phyloP scores from a whole-genome alignment of 2,113 vertebrate species.

The Malurus cyaneus region DNA sequence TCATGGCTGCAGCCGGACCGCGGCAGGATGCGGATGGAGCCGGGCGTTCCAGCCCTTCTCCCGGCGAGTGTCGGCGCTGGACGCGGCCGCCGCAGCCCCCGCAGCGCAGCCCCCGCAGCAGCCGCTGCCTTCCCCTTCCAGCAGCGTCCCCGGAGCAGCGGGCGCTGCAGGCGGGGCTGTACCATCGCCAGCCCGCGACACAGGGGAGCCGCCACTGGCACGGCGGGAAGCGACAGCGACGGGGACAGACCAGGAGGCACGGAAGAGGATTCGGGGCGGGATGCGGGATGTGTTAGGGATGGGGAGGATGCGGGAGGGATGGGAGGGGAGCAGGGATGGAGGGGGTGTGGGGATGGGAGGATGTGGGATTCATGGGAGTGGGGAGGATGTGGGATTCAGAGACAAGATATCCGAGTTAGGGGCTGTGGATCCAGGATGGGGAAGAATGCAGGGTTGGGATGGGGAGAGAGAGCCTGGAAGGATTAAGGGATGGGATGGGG shows the following conservation, averaged over 20 bases:
- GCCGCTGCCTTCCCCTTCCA: slow-evolving; percentile 65
- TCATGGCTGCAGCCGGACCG: slow-evolving; percentile 77
- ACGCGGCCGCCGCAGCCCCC: not conserved
- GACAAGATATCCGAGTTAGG: too few species aligned
- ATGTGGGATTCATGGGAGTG: too few species aligned
- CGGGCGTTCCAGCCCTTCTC: not conserved
- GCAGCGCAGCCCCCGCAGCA: not conserved
- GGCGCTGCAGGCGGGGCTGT: slow-evolving; percentile 49
- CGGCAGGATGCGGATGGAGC: not conserved
- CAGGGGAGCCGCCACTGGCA: not conserved
- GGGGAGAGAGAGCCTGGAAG: not conserved
- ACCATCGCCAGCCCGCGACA: slow-evolving; percentile 55
- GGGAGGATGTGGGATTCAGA: too few species aligned
- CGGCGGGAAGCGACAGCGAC: not conserved
- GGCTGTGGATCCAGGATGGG: not conserved
- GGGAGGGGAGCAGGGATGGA: not conserved
- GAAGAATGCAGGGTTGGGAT: not conserved
- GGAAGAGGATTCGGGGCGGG: not conserved
- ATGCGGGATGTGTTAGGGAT: too few species aligned
- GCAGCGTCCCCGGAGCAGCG: slow-evolving; percentile 66
- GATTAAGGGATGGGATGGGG: not conserved
- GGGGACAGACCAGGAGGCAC: not conserved
- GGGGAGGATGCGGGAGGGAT: too few species aligned
- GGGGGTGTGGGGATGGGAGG: too few species aligned
- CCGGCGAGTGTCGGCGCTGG: not conserved